A percentile compares a stretch with the other conserved stretches of the same genome.
Conservation (phyloP, 2,113 vertebrate genomes). For the Origma solitaria region DNA sequence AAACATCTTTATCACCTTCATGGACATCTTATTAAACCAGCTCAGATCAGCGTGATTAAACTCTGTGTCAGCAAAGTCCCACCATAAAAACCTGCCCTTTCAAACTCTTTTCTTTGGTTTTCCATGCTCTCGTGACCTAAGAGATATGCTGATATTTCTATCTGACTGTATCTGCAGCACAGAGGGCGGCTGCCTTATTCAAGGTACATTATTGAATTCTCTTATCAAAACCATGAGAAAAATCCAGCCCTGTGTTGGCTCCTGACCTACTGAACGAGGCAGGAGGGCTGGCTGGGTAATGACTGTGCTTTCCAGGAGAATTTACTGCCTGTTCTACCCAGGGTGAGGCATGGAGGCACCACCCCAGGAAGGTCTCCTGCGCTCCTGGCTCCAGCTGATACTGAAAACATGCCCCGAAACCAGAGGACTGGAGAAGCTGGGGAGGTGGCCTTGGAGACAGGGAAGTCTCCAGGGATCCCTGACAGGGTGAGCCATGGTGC, state of each 20-base stretch:
- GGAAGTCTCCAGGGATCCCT: fast-evolving
- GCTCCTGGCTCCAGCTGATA: not conserved
- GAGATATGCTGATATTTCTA: not conserved
- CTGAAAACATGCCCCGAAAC: not conserved
- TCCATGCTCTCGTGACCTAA: not conserved
- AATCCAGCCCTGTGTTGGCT: not conserved
- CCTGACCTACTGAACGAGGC: not conserved
- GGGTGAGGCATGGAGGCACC: not conserved
- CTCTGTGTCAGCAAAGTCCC: not conserved
- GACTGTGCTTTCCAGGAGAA: fast-evolving
- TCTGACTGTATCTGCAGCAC: not conserved
- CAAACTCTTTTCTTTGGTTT: not conserved
- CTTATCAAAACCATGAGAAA: not conserved
- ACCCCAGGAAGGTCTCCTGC: not conserved
- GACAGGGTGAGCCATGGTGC: fast-evolving
- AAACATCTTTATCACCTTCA: not conserved
- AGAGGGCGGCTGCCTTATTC: not conserved
- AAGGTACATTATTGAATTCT: not conserved
- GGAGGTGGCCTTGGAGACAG: not conserved
- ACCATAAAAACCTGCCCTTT: not conserved
- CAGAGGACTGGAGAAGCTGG: not conserved
- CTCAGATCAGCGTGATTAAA: not conserved
- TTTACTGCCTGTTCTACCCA: not conserved
- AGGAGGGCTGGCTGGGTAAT: not conserved
- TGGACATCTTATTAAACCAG: not conserved